Evolutionary conservation across 2,888 invertebrate species (phyloP), one percentile per base, ranked within the genome.

Genomic region (Zeuzera pyrina): DNA sequence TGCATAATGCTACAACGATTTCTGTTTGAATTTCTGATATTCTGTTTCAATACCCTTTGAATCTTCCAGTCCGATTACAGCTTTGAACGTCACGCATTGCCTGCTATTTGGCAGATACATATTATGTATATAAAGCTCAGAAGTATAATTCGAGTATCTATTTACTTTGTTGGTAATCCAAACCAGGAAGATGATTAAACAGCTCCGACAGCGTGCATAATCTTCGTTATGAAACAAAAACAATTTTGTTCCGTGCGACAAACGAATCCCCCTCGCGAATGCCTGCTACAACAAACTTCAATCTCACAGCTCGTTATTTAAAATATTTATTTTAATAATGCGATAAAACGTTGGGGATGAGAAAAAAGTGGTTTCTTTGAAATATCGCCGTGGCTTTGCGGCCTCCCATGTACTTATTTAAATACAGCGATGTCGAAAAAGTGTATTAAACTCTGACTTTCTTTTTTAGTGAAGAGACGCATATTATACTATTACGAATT

Each of bases 241-340:
- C 47, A 55, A 52, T 56, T 52, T 46, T 36, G 41, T 34, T 30
- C 35, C 32, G 33, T 35, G 35, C 42, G 49, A 53, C 54, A 54
- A 49, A 57, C 49, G 47, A 38, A 51, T 40, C 39, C 29, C 31
- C 27, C 43, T 48, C 38, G 38, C 47, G 46, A 53, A 44, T 44
- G 45, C 38, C 40, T 43, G 34, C 36, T 39, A 35, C 41, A 38
- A 42, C 44, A 44, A 46, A 51, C 47, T 49, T 43, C 50, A 51
- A 55, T 59, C 47, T 53, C 48, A 35, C 46, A 43, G 51, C 49
- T 56, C 49, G 53, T 62, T 58, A 56, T 56, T 58, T 54, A 50
- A 52, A 56, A 61, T 62, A 55, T 59, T 61, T 56, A 56, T 57
- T 57, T 61, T 59, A 55, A 55, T 59, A 59, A 57, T 50, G 44